Percentiles rank a stretch among this genome's conserved stretches.
Evolutionary conservation across 1,140 invertebrate species (phyloP).

Genomic region (Pseudomyrmex sp.): DNA sequence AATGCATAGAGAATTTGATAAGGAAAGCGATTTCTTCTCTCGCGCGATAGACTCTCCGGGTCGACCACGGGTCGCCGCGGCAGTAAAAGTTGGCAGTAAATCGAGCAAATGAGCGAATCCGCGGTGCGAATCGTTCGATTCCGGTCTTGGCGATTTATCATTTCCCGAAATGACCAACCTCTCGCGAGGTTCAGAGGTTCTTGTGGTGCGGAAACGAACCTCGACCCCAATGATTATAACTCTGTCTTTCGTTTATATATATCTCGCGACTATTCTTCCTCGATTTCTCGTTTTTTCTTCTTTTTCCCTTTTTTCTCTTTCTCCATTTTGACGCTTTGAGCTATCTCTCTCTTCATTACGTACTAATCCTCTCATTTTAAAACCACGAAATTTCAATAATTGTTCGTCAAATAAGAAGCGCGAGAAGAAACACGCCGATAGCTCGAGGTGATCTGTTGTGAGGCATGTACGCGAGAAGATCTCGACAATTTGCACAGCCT

Average conservation of each 20-base stretch:
- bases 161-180: conserved; percentile 62
- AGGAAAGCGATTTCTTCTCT: neutral
- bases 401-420: neutral
- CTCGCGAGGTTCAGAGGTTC: conserved; percentile 56
- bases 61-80: neutral
- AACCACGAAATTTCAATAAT: neutral
- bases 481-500: neutral
- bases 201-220: conserved; percentile 43
- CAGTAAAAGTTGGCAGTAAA: conserved; percentile 62
- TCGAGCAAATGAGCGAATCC: conserved; percentile 66
- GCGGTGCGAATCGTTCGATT: conserved; percentile 35
- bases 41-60: neutral
- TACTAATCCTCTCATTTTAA: too few species aligned
- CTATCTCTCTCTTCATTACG: too few species aligned
- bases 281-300: conserved; percentile 2
- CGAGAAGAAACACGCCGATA: neutral
- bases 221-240: conserved; percentile 76
- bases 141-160: conserved; percentile 58
- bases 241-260: conserved; percentile 49
- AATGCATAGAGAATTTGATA: neutral
- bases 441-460: too few species aligned
- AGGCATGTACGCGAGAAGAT: neutral
- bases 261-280: conserved; percentile 36
- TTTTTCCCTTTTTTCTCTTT: neutral
- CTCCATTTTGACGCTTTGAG: neutral